A percentile compares a stretch with the other conserved stretches of the same genome.
Conservation (phyloP, 2,113 vertebrate genomes). For the Hyperopisus bebe region DNA sequence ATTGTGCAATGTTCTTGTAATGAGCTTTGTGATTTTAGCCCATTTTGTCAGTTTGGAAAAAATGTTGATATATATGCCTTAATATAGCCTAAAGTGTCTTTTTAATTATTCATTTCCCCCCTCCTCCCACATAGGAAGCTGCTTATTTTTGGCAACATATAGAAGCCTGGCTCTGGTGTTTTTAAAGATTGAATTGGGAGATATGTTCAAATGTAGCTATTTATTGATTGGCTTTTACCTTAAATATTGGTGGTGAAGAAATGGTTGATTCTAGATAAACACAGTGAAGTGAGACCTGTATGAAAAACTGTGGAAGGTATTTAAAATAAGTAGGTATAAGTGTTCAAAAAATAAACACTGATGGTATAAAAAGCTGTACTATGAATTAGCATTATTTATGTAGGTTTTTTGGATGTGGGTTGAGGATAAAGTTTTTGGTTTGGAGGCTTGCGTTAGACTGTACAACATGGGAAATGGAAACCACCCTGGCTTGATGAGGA, state of each 20-base stretch:
- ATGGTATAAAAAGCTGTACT: neutral
- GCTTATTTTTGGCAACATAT: neutral
- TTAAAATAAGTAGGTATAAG: neutral
- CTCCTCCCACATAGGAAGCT: neutral
- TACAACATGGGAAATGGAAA: neutral
- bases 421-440: neutral
- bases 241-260: neutral
- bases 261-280: neutral
- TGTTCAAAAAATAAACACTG: neutral
- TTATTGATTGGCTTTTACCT: neutral
- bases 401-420: constrained; percentile 1
- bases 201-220: neutral
- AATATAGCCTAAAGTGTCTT: neutral
- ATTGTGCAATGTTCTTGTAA: neutral
- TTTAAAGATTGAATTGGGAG: neutral
- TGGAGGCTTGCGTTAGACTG: neutral
- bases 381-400: neutral
- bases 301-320: neutral
- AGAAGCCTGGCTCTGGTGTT: neutral
- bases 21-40: neutral
- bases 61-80: neutral
- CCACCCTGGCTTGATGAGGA: neutral
- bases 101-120: neutral
- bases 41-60: neutral
- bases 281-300: neutral